Evolutionary conservation across 2,113 vertebrate species (phyloP).

Genomic region (Merops nubicus): DNA sequence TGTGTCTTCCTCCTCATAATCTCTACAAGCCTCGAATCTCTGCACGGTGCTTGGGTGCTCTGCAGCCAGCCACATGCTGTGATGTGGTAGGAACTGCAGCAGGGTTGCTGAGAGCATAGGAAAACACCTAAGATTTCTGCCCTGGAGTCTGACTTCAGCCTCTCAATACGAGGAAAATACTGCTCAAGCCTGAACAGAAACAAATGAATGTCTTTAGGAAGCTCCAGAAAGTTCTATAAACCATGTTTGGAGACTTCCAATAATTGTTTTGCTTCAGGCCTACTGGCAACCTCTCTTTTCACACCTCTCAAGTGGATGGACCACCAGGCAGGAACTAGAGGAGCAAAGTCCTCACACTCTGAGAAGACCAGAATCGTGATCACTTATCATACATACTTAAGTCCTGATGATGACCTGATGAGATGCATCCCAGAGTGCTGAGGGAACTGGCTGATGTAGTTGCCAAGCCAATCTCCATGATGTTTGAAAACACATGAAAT

Average conservation of each 20-base stretch:
- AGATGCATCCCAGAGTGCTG: background rate
- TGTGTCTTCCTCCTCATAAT: background rate
- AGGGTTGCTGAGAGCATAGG: background rate
- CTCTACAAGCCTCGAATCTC: background rate
- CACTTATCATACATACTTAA: no score
- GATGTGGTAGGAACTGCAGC: background rate
- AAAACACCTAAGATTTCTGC: background rate
- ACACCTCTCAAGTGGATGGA: background rate
- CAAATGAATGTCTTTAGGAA: background rate
- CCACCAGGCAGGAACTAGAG: background rate
- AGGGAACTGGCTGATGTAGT: background rate
- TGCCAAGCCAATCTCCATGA: background rate
- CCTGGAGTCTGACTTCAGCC: background rate
- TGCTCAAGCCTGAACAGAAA: background rate
- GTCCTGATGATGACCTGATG: no score
- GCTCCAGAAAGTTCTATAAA: background rate
- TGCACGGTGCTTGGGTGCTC: background rate
- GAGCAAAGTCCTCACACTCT: background rate
- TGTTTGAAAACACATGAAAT: background rate
- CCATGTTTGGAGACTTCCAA: background rate
- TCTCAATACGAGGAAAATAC: background rate
- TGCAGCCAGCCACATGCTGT: accelerated
- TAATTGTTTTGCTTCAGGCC: background rate
- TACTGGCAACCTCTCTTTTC: background rate
- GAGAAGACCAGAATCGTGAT: background rate